These are phyloP conservation scores for Protodeltote pygarga DNA, from an alignment of 2,888 invertebrate genomes.

Conservation along the genomic window DNA sequence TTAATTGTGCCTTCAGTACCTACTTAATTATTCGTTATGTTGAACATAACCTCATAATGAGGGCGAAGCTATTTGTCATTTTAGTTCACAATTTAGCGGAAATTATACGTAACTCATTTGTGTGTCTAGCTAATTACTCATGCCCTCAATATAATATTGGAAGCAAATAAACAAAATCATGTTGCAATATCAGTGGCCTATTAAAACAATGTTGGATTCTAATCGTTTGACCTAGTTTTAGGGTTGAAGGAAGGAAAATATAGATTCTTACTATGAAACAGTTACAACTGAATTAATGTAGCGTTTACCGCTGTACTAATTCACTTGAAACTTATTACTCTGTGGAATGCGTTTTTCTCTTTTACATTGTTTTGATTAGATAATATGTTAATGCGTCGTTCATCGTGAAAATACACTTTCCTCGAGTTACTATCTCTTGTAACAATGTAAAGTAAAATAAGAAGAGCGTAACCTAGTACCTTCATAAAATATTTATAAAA, in stretches of 20 bases:
- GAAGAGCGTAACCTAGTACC: constrained; percentile 29
- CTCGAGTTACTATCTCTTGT: constrained; percentile 9
- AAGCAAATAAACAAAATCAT: constrained; percentile 28
- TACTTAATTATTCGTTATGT: too few relatives aligned
- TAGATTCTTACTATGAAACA: constrained; percentile 12
- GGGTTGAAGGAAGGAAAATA: constrained; percentile 40
- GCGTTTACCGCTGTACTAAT: constrained; percentile 9
- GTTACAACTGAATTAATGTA: constrained; percentile 8
- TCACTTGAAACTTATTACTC: too few relatives aligned
- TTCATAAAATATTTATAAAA: constrained; percentile 29
- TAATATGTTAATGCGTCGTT: constrained; percentile 1
- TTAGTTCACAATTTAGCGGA: neutral
- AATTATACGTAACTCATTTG: constrained; percentile 6
- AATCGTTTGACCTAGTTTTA: constrained; percentile 44
- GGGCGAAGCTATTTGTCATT: neutral
- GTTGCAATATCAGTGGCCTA: constrained; percentile 36
- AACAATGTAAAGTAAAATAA: constrained; percentile 18
- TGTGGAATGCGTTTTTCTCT: neutral
- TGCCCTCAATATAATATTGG: constrained; percentile 38
- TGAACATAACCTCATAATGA: too few relatives aligned
- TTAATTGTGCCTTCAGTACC: too few relatives aligned
- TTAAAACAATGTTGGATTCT: constrained; percentile 41
- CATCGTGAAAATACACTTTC: constrained; percentile 24
- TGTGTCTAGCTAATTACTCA: constrained; percentile 21
- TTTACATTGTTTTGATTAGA: neutral